A percentile compares a stretch with the other conserved stretches of the same genome.
These are phyloP conservation scores for Synergus umbraculus DNA, from an alignment of 2,888 invertebrate species.

Conservation along the genomic window DNA sequence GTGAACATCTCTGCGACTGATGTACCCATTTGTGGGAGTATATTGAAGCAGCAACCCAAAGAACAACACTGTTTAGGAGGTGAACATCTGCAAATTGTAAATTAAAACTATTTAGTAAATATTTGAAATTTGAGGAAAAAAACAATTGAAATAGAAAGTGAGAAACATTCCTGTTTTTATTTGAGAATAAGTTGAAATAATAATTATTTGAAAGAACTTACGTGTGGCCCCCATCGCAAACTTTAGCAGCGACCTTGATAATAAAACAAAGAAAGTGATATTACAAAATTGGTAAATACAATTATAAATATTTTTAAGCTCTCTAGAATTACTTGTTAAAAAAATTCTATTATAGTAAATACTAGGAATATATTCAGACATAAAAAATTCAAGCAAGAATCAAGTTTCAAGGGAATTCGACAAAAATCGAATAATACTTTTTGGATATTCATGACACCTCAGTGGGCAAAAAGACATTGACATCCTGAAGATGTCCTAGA, in stretches of 20 bases:
- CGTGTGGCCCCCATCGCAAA: slow-evolving; percentile 59
- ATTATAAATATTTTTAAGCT: too few species aligned
- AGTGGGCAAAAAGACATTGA: too few species aligned
- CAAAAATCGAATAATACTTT: not conserved
- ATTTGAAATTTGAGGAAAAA: not conserved
- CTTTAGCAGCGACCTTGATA: slow-evolving; percentile 57
- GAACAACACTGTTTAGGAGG: slow-evolving; percentile 87
- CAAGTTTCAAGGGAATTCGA: not conserved
- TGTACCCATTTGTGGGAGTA: slow-evolving; percentile 81
- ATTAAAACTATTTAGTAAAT: not conserved
- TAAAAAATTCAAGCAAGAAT: not conserved
- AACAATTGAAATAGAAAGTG: not conserved
- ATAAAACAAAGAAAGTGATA: not conserved
- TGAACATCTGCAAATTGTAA: slow-evolving; percentile 79
- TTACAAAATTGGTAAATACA: too few species aligned
- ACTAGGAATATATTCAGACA: not conserved
- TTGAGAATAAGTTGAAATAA: slow-evolving; percentile 9
- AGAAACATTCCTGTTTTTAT: slow-evolving; percentile 17
- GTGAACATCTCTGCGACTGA: slow-evolving; percentile 80
- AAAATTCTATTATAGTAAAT: too few species aligned
- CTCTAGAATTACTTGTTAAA: too few species aligned
- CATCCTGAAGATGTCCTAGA: too few species aligned
- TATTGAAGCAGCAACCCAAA: slow-evolving; percentile 80
- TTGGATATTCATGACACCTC: not conserved
- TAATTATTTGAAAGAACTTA: slow-evolving; percentile 50